These are phyloP conservation scores for Luehdorfia chinensis DNA, from an alignment of 1,140 invertebrate species.

Conservation along the genomic window DNA sequence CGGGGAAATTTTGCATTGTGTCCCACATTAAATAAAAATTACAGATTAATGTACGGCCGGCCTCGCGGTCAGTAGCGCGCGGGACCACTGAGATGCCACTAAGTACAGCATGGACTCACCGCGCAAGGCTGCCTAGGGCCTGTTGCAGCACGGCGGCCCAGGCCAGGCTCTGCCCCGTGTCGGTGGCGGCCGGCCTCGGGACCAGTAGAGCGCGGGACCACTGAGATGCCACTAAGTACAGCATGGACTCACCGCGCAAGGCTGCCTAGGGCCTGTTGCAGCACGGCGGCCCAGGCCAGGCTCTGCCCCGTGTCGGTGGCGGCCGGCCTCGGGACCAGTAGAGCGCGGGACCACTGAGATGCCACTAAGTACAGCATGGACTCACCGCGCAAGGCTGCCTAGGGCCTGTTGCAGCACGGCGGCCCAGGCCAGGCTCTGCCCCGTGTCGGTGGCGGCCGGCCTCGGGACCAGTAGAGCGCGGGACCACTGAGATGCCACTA, in stretches of 20 bases:
- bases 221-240: too few relatives aligned
- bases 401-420: slow-evolving; percentile 90
- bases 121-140: slow-evolving; percentile 85
- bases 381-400: slow-evolving; percentile 81
- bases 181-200: too few relatives aligned
- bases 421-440: slow-evolving; percentile 90
- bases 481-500: slow-evolving; percentile 89
- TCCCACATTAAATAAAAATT: too few relatives aligned
- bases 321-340: slow-evolving; percentile 85
- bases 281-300: slow-evolving; percentile 89
- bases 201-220: too few relatives aligned
- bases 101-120: too few relatives aligned
- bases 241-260: slow-evolving; percentile 79
- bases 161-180: slow-evolving; percentile 86
- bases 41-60: too few relatives aligned
- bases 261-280: slow-evolving; percentile 89
- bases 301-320: slow-evolving; percentile 86
- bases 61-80: too few relatives aligned
- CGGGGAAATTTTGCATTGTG: too few relatives aligned
- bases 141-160: slow-evolving; percentile 93
- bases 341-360: slow-evolving; percentile 82
- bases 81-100: too few relatives aligned
- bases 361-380: too few relatives aligned
- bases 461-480: slow-evolving; percentile 80
- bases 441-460: slow-evolving; percentile 85